Evolutionary conservation across 2,113 vertebrate genomes (phyloP), one percentile per base, ranked within the genome.

Genomic region (Gulo gulo): DNA sequence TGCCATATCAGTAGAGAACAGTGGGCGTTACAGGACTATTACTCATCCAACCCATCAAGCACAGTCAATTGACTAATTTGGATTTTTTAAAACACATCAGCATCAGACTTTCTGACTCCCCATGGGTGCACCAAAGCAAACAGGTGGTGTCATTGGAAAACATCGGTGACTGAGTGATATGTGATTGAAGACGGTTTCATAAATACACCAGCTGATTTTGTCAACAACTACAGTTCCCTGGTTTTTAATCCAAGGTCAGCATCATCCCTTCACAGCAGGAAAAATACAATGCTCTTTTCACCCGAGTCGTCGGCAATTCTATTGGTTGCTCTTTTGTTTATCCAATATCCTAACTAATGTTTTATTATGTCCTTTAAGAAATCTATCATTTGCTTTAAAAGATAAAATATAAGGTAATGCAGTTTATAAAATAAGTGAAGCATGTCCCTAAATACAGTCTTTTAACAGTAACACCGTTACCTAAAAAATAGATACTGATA

Each of bases 41-140:
- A 23, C 24, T 39, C 39, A 36, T n/a, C n/a, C 34, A 16, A 0
- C 36, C 36, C 10, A 18, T 47, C 47, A 52, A 76, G 57, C 61
- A 29, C 47, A 6, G 57, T 21, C 29, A 42, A 23, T 1, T 31
- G 42, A 18, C n/a, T 52, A n/a, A 79, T 55, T 55, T n/a, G 45
- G 20, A 55, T 10, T 61, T 52, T 79, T 6, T 42, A 83, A 78
- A 65, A 34, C 31, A 24, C 2, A 0, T 81, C 86, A 20, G 74
- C 82, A 23, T 55, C 23, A 29, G 39, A 34, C 18, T n/a, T 1
- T 67, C 7, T 71, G 26, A 39, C 15, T 73, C 50, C 47, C 73
- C n/a, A 4, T 0, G 2, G n/a, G 71, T 10, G 16, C 12, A 1
- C 23, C 0, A 34, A 61, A 45, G 31, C n/a, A 13, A 31, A 39